Conservation (phyloP, 2,888 invertebrate genomes). For the Ceriagrion tenellum region DNA sequence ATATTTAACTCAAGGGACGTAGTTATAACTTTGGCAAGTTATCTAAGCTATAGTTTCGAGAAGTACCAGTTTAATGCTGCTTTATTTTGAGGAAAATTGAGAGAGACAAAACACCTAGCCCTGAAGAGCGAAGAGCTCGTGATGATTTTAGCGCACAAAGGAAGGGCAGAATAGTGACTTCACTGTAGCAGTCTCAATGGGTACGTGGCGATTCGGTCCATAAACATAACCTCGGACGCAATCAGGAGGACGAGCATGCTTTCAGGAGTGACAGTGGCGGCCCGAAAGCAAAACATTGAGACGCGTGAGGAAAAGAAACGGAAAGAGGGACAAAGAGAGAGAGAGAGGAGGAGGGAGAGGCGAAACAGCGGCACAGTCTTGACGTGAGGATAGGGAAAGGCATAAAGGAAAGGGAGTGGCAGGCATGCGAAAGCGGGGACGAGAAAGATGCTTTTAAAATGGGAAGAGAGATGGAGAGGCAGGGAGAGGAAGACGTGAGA, state of each 20-base stretch:
- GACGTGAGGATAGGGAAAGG: neutral
- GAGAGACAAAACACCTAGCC: too few species aligned
- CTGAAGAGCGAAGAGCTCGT: too few species aligned
- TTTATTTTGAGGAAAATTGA: too few species aligned
- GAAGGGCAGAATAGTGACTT: too few species aligned
- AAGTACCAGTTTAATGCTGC: too few species aligned
- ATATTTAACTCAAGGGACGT: too few species aligned
- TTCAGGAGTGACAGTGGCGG: neutral
- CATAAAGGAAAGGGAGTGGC: conserved; percentile 2
- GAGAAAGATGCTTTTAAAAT: conserved; percentile 7
- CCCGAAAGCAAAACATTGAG: neutral
- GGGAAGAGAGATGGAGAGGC: neutral
- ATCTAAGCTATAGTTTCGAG: too few species aligned
- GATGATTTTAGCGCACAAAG: too few species aligned
- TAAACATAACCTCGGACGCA: too few species aligned
- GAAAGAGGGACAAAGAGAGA: neutral
- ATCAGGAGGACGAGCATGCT: neutral
- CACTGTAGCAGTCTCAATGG: too few species aligned
- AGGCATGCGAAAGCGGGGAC: neutral
- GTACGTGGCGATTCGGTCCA: too few species aligned
- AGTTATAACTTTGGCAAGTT: too few species aligned
- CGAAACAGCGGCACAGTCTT: neutral
- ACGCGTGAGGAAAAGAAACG: neutral
- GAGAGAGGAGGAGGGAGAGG: neutral
- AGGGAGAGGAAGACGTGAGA: conserved; percentile 24